A percentile compares a stretch with the other conserved stretches of the same genome.
Evolutionary conservation across 1,140 invertebrate genomes (phyloP).

Genomic region (Chelonus insularis): DNA sequence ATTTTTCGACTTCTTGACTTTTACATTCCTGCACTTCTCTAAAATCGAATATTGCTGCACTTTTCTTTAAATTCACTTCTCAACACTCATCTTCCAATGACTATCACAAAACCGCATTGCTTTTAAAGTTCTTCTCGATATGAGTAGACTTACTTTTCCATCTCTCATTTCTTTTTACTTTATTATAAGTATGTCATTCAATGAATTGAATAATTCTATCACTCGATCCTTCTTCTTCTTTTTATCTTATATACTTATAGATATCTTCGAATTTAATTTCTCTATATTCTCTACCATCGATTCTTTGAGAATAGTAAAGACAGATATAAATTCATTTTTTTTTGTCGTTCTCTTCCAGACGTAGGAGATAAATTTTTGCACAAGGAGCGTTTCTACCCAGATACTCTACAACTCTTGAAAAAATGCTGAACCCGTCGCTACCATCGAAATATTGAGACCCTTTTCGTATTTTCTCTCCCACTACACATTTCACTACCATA

Average conservation of each 20-base stretch:
- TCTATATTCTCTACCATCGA: no score
- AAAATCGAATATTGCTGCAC: conserved; percentile 25
- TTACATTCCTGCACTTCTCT: neutral
- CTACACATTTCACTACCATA: neutral
- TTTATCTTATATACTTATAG: no score
- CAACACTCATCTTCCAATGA: conserved; percentile 28
- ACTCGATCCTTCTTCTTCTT: no score
- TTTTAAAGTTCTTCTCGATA: conserved; percentile 9
- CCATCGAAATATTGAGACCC: neutral
- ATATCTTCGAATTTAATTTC: no score
- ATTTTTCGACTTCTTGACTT: conserved; percentile 21
- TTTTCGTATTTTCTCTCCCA: neutral
- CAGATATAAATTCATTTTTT: neutral
- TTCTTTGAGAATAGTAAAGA: no score
- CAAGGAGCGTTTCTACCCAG: neutral
- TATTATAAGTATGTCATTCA: no score
- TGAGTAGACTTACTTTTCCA: neutral
- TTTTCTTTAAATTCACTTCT: conserved; percentile 23
- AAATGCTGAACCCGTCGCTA: conserved; percentile 22
- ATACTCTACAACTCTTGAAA: conserved; percentile 12
- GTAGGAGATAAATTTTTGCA: neutral
- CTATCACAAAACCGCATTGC: conserved; percentile 24
- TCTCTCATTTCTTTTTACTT: neutral
- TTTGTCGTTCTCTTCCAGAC: neutral
- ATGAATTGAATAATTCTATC: no score